phyloP scores from a whole-genome alignment of 2,888 invertebrate species.

The Drosophila nr. medialis region DNA sequence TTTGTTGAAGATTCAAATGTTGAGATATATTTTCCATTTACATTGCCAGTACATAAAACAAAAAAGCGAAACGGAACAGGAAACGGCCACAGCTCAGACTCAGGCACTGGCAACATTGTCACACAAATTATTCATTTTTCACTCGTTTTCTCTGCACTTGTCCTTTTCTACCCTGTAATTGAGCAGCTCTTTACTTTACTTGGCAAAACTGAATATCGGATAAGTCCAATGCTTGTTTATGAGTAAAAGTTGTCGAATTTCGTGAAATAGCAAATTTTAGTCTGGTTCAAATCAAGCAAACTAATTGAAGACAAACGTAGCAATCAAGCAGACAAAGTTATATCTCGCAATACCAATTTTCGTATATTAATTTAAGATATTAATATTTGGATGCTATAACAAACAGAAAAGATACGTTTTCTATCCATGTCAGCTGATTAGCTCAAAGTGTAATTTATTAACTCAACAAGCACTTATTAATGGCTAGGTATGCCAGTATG shows the following conservation, averaged over 20 bases:
- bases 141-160: conserved; percentile 47
- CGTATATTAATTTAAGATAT: background rate
- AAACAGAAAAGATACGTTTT: background rate
- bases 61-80: conserved; percentile 32
- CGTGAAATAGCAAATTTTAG: background rate
- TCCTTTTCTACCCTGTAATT: conserved; percentile 37
- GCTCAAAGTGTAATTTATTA: background rate
- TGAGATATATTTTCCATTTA: conserved; percentile 76
- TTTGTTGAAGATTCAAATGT: conserved; percentile 72
- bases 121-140: conserved; percentile 70
- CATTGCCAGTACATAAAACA: conserved; percentile 40
- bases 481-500: background rate
- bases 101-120: conserved; percentile 65
- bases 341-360: background rate
- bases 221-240: background rate
- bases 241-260: background rate
- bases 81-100: conserved; percentile 28
- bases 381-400: background rate
- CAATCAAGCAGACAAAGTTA: background rate
- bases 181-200: background rate
- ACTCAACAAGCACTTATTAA: background rate
- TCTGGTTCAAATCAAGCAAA: background rate
- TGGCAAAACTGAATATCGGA: too few relatives aligned
- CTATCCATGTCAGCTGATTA: background rate
- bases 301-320: background rate